Base-by-base conservation (phyloP, 2,797 vertebrate species). In the Enteromius trimaculatus region DNA sequence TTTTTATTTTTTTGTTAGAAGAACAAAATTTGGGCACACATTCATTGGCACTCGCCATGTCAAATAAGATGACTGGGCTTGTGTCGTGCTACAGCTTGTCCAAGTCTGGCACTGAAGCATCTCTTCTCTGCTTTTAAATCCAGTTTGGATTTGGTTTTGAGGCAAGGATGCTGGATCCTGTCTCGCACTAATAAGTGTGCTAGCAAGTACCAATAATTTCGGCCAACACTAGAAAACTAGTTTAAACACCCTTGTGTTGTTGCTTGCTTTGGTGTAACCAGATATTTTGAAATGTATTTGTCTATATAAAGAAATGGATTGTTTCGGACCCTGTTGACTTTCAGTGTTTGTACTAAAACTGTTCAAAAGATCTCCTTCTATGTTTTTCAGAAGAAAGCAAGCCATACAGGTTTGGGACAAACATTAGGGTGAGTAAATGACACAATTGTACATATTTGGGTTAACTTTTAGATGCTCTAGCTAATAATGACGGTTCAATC, bases 131-230 rank as follows among this genome's bases (percentile, higher is more conserved):
- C n/a, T 65, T 47, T 47, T 13, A 65, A 31, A 9, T 65, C 60
- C 58, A 47, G 21, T 44, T 78, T 77, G 75, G 75, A 77, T 58
- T 75, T 64, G 39, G 16, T 29, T 29, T 62, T 44, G 19, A 65
- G 39, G 58, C 23, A 19, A 62, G 58, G 26, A 23, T 64, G 23
- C 23, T 64, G 76, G 76, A 77, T 77, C 75, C 23, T 44, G 39
- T 14, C 39, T 77, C 19, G 0, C 39, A 77, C 58, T n/a, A 64
- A 11, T 11, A 47, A 64, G 10, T 47, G 10, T 47, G 23, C 23
- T 47, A n/a, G 26, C 58, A 65, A 78, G 16, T 8, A 62, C 58
- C 23, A 64, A 39, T n/a, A 39, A 16, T 42, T 72, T 72, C 19
- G 13, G 37, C 53, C 3, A 23, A 23, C n/a, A 9, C 16, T 2